A percentile compares a stretch with the other conserved stretches of the same genome.
phyloP scores from a whole-genome alignment of 2,797 vertebrate genomes.

The Crenuchus spilurus region DNA sequence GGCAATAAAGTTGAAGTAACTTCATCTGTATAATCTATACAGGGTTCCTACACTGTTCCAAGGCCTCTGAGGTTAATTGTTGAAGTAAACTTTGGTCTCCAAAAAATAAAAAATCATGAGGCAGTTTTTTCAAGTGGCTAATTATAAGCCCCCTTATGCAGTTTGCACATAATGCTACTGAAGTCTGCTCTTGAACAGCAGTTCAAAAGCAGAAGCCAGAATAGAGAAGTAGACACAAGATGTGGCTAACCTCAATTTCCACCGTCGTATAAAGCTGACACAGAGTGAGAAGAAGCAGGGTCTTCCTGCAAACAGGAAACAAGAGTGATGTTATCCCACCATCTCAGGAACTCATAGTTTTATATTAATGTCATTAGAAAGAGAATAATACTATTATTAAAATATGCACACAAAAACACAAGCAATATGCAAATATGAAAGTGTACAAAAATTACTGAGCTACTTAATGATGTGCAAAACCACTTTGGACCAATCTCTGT shows the following conservation, averaged over 20 bases:
- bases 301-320: constrained; percentile 74
- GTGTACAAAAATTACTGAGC: not conserved
- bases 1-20: too few species aligned
- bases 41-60: too few species aligned
- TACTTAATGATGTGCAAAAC: too few species aligned
- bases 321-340: constrained; percentile 21
- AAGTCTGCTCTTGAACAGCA: not conserved
- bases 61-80: too few species aligned
- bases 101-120: too few species aligned
- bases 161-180: not conserved
- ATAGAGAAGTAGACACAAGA: not conserved
- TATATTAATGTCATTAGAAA: not conserved
- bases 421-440: not conserved
- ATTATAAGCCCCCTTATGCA: not conserved
- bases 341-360: constrained; percentile 2
- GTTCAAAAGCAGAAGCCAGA: not conserved
- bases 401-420: not conserved
- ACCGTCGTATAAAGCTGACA: constrained; percentile 91
- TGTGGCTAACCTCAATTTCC: constrained; percentile 90
- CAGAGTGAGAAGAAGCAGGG: constrained; percentile 84
- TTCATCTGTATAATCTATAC: too few species aligned
- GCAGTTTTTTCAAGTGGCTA: not conserved
- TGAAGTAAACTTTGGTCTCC: too few species aligned
- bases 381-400: too few species aligned
- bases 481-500: not conserved